Evolutionary conservation across 2,888 invertebrate genomes (phyloP).

Genomic region (Drosophila incognita): DNA sequence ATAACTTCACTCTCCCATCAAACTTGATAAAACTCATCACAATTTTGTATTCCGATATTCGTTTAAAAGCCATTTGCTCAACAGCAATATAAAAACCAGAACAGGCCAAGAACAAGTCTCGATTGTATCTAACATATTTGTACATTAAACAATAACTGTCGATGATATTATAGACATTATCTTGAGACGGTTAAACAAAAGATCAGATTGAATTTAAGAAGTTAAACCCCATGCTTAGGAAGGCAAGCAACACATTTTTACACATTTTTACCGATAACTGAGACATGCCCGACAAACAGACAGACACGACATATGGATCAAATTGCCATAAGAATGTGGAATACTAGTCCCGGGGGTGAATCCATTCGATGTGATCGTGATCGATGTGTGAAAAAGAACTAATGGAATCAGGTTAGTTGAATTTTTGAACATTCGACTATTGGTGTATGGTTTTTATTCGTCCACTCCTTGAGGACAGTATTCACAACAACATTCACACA

Average conservation of each 20-base stretch:
- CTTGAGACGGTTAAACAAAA: neutral
- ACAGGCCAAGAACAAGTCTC: conserved; percentile 5
- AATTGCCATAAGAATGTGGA: conserved; percentile 6
- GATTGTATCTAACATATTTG: neutral
- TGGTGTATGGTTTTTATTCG: conserved; percentile 32
- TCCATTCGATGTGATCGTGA: conserved; percentile 9
- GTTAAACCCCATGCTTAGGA: neutral
- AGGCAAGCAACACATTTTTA: neutral
- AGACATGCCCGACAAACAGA: conserved; percentile 7
- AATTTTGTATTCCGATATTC: neutral
- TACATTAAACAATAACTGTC: neutral
- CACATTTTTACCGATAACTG: neutral
- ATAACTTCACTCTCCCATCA: neutral
- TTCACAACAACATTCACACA: conserved; percentile 12
- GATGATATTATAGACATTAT: neutral
- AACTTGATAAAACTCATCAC: neutral
- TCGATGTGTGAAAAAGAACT: conserved; percentile 17
- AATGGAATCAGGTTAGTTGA: conserved; percentile 51
- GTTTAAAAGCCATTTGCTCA: neutral
- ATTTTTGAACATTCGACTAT: conserved; percentile 38
- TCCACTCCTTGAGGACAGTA: conserved; percentile 12
- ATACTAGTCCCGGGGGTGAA: conserved; percentile 15
- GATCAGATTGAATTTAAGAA: neutral
- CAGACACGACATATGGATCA: conserved; percentile 5
- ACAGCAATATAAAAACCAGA: neutral